A percentile compares a stretch with the other conserved stretches of the same genome.
Conservation (phyloP, 2,113 vertebrate genomes). For the Pelobates fuscus region DNA sequence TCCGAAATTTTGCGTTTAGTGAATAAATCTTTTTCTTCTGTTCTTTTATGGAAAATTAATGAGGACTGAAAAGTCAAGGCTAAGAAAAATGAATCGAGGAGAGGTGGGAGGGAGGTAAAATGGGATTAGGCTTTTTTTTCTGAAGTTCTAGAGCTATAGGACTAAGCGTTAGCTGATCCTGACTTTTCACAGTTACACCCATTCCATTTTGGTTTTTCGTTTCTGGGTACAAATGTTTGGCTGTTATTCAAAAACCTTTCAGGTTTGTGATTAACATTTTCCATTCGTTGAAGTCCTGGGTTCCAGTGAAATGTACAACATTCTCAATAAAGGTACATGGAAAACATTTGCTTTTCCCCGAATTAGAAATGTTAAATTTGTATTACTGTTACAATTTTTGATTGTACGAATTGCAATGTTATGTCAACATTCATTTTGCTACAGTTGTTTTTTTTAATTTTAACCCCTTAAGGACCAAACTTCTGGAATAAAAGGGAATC, state of each 20-base stretch:
- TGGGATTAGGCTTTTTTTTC: neutral
- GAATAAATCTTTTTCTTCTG: neutral
- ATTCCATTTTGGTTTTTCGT: slow-evolving; percentile 4
- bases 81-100: neutral
- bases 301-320: neutral
- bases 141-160: slow-evolving; percentile 9
- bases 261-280: slow-evolving; percentile 6
- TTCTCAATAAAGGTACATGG: neutral
- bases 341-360: neutral
- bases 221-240: neutral
- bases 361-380: too few species aligned
- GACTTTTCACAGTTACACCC: slow-evolving; percentile 1
- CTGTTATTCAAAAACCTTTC: neutral
- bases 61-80: neutral
- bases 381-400: too few species aligned
- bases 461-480: too few species aligned
- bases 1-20: too few species aligned
- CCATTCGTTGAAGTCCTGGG: neutral
- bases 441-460: too few species aligned
- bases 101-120: neutral
- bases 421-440: too few species aligned
- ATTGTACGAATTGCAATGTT: too few species aligned
- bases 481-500: too few species aligned
- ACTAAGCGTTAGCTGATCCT: slow-evolving; percentile 7
- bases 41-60: neutral